phyloP scores from a whole-genome alignment of 2,113 vertebrate species.

The Corydoras sp. region DNA sequence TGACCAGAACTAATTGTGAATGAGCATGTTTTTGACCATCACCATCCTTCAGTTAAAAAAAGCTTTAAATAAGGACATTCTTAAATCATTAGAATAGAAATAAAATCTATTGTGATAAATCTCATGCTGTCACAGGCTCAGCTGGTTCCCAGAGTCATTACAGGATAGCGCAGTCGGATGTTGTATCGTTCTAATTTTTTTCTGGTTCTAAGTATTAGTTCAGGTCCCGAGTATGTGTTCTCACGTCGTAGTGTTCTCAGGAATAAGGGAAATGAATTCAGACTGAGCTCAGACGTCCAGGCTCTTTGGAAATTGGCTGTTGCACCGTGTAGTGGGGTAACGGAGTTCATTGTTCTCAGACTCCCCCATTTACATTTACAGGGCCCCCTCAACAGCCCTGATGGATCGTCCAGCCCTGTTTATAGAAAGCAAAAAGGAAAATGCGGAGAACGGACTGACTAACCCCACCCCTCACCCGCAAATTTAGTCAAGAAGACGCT shows the following conservation, averaged over 20 bases:
- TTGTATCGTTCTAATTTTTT: not conserved
- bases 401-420: conserved; percentile 45
- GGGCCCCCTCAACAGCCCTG: conserved; percentile 43
- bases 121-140: not conserved
- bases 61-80: too few relatives aligned
- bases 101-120: not conserved
- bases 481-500: conserved; percentile 32
- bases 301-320: conserved; percentile 45
- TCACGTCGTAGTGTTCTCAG: conserved; percentile 28
- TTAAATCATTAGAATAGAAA: too few relatives aligned
- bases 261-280: conserved; percentile 41
- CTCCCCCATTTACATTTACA: conserved; percentile 39
- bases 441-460: conserved; percentile 20
- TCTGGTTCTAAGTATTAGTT: conserved; percentile 32
- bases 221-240: conserved; percentile 7
- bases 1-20: too few relatives aligned
- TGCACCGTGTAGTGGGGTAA: conserved; percentile 37
- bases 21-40: too few relatives aligned
- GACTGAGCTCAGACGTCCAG: conserved; percentile 20
- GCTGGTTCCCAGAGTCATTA: not conserved
- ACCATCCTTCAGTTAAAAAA: too few relatives aligned
- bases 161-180: conserved; percentile 14
- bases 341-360: conserved; percentile 46
- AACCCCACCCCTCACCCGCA: too few relatives aligned
- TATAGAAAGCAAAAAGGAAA: conserved; percentile 37